phyloP scores from a whole-genome alignment of 2,888 invertebrate genomes.

The Acrobasis repandana region DNA sequence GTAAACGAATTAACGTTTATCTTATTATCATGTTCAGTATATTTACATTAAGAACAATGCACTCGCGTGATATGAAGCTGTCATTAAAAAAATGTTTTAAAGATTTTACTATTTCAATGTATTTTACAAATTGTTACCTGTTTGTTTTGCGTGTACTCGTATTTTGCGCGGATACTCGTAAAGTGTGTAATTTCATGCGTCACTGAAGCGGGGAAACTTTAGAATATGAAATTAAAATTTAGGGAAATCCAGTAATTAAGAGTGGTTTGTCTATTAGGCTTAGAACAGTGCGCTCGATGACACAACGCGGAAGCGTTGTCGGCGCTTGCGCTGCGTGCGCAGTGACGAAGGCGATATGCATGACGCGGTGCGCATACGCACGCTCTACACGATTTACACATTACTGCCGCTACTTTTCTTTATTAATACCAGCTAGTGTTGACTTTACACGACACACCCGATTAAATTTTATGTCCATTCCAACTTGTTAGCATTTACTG shows the following conservation, averaged over 20 bases:
- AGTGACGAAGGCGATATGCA: slow-evolving; percentile 66
- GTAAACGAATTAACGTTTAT: slow-evolving; percentile 24
- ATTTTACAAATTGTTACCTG: background rate
- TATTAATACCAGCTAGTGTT: slow-evolving; percentile 18
- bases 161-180: background rate
- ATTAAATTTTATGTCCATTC: slow-evolving; percentile 9
- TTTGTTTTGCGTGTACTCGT: background rate
- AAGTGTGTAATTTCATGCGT: slow-evolving; percentile 5
- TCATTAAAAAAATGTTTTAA: background rate
- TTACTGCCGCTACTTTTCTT: slow-evolving; percentile 18
- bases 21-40: slow-evolving; percentile 24
- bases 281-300: slow-evolving; percentile 34
- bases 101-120: no score
- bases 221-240: background rate
- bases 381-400: slow-evolving; percentile 26
- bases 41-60: slow-evolving; percentile 14
- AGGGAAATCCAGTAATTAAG: slow-evolving; percentile 12
- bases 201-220: background rate
- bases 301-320: slow-evolving; percentile 56
- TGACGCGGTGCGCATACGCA: slow-evolving; percentile 48
- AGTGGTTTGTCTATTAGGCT: background rate
- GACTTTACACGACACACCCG: background rate
- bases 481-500: background rate
- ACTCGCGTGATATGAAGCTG: slow-evolving; percentile 1
- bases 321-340: slow-evolving; percentile 61